Evolutionary conservation across 2,888 invertebrate species (phyloP).

Genomic region (Arge pagana): DNA sequence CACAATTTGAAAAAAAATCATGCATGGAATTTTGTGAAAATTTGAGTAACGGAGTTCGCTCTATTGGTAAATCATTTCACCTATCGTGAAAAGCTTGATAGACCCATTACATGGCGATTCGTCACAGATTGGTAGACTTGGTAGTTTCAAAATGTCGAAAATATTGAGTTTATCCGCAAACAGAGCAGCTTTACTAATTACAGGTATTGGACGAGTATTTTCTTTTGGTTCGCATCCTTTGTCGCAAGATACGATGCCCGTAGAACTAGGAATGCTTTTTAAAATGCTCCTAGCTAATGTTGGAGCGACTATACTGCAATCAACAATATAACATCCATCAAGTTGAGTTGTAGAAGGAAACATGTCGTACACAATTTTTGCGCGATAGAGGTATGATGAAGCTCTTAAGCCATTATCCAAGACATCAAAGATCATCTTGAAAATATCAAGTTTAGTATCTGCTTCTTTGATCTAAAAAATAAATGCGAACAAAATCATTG

Average conservation of each 20-base stretch:
- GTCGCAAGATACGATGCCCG: neutral
- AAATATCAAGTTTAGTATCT: neutral
- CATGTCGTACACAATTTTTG: neutral
- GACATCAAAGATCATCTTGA: neutral
- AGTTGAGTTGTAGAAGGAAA: neutral
- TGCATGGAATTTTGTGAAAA: neutral
- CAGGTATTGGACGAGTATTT: neutral
- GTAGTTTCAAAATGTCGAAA: neutral
- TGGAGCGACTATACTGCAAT: conserved; percentile 1
- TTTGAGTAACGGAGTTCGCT: neutral
- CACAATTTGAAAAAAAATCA: neutral
- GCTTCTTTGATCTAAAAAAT: neutral
- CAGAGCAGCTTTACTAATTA: neutral
- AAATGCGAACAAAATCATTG: too few species aligned
- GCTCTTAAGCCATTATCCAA: conserved; percentile 3
- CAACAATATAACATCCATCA: neutral
- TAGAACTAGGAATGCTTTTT: neutral
- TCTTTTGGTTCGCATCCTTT: neutral
- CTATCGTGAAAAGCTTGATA: neutral
- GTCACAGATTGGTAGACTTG: neutral
- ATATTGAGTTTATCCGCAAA: neutral
- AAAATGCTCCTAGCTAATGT: neutral
- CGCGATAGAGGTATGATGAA: neutral
- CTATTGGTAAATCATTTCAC: too few species aligned
- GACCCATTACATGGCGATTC: neutral